Percentiles rank a stretch among this genome's conserved stretches.
Conservation (phyloP, 2,888 invertebrate species). For the Hoplodrina blanda region DNA sequence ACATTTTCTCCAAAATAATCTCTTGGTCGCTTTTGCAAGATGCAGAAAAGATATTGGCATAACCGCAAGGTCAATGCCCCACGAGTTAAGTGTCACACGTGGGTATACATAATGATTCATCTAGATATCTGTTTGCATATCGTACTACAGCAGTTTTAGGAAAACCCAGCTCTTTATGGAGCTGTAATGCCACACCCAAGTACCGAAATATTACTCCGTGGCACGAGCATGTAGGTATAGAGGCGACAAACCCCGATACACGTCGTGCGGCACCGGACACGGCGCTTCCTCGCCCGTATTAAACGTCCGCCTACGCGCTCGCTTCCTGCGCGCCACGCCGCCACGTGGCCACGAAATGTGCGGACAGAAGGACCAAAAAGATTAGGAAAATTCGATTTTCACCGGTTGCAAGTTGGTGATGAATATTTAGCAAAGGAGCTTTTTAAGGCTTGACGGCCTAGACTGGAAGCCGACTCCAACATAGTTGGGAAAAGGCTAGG, state of each 20-base stretch:
- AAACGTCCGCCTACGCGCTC: slow-evolving; percentile 67
- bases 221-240: slow-evolving; percentile 37
- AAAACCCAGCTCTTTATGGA: slow-evolving; percentile 30
- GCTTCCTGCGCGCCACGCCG: slow-evolving; percentile 59
- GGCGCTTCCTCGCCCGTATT: slow-evolving; percentile 67
- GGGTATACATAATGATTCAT: slow-evolving; percentile 30
- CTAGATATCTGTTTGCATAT: slow-evolving; percentile 4
- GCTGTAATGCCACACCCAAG: slow-evolving; percentile 41
- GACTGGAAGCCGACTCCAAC: too few relatives aligned
- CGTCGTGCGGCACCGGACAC: slow-evolving; percentile 62
- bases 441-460: neutral
- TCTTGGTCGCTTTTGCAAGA: neutral
- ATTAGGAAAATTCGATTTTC: neutral
- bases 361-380: slow-evolving; percentile 38
- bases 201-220: slow-evolving; percentile 35
- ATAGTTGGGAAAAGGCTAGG: too few relatives aligned
- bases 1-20: neutral
- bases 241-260: slow-evolving; percentile 58
- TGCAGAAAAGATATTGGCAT: slow-evolving; percentile 14
- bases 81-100: slow-evolving; percentile 23
- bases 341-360: slow-evolving; percentile 52
- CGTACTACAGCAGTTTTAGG: slow-evolving; percentile 14
- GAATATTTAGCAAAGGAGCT: neutral
- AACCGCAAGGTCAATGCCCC: slow-evolving; percentile 31
- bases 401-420: neutral